phyloP scores from a whole-genome alignment of 2,113 vertebrate genomes.

The Puffinus mauretanicus region DNA sequence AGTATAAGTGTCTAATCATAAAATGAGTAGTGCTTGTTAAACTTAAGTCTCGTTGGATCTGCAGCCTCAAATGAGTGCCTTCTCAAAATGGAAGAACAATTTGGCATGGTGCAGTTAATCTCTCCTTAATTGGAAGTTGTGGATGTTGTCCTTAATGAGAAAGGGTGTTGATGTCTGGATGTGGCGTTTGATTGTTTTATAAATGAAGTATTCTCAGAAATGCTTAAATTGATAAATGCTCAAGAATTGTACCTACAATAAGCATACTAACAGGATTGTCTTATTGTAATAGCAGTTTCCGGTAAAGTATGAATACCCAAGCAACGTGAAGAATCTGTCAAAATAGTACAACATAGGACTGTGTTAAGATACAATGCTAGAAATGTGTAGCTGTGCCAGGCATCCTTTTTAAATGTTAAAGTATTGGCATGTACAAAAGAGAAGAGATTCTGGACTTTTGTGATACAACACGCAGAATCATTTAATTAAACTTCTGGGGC shows the following conservation, averaged over 20 bases:
- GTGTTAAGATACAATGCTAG: not conserved
- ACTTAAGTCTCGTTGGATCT: not conserved
- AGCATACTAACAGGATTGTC: not conserved
- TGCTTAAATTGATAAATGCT: not conserved
- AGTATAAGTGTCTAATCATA: not conserved
- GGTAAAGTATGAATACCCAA: not conserved
- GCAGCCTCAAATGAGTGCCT: fast-evolving
- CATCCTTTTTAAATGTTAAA: not conserved
- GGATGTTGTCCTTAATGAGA: not conserved
- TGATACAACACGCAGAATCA: not conserved
- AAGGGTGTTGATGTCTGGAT: not conserved
- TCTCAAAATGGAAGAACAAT: not conserved
- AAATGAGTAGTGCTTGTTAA: not conserved
- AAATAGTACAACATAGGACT: not conserved
- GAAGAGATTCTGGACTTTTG: not conserved
- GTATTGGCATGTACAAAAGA: fast-evolving
- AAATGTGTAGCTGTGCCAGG: fast-evolving
- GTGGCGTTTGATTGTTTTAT: not conserved
- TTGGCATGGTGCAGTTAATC: not conserved
- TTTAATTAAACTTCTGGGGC: not conserved
- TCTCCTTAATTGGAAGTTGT: not conserved
- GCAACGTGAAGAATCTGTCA: not conserved
- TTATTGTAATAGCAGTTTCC: not conserved
- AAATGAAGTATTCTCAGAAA: not conserved
- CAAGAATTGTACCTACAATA: not conserved